A percentile compares a stretch with the other conserved stretches of the same genome.
Evolutionary conservation across 2,888 invertebrate species (phyloP).

Genomic region (Drosophila helvetica): DNA sequence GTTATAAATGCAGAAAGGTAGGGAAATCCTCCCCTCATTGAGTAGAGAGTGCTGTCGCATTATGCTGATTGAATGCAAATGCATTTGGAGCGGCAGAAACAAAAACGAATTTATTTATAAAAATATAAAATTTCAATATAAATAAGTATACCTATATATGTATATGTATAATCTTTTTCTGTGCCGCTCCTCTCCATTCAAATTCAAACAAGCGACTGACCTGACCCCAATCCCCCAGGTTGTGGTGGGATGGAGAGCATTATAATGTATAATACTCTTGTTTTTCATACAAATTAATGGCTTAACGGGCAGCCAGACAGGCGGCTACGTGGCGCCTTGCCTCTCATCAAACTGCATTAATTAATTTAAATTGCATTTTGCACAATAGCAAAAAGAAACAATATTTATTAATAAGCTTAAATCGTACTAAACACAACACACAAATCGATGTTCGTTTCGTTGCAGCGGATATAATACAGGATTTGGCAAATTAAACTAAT

Average conservation of each 20-base stretch:
- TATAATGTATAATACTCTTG: conserved; percentile 1
- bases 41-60: conserved; percentile 22
- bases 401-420: conserved; percentile 66
- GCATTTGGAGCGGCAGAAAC: conserved; percentile 63
- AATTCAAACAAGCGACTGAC: conserved; percentile 17
- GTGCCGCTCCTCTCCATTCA: conserved; percentile 3
- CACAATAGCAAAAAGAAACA: conserved; percentile 7
- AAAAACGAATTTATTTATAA: conserved; percentile 40
- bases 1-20: conserved; percentile 16
- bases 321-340: conserved; percentile 3
- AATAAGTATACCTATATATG: neutral
- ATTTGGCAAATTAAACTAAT: conserved; percentile 80
- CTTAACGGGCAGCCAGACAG: neutral
- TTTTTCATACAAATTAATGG: conserved; percentile 54
- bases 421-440: conserved; percentile 39
- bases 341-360: conserved; percentile 47
- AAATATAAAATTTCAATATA: conserved; percentile 45
- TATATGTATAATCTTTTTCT: conserved; percentile 10
- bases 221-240: conserved; percentile 19
- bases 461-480: conserved; percentile 81
- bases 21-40: conserved; percentile 9
- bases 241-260: neutral
- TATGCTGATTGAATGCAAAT: conserved; percentile 72
- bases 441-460: conserved; percentile 53
- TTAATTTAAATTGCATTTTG: conserved; percentile 66